phyloP scores from a whole-genome alignment of 2,113 vertebrate species.

The Sciurus niger region DNA sequence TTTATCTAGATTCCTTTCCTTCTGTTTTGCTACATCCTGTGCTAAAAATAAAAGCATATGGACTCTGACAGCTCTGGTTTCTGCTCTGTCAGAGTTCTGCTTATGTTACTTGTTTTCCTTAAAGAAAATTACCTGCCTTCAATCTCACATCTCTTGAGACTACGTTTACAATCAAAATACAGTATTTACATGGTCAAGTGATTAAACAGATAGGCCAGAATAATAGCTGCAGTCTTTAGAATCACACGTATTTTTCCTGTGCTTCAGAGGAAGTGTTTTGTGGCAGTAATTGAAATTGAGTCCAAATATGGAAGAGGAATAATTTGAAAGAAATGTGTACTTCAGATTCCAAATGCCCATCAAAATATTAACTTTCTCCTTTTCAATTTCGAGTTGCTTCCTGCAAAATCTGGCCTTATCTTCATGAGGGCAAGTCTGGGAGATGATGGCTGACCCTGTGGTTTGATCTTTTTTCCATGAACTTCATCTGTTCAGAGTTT shows the following conservation, averaged over 20 bases:
- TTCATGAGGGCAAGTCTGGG: neutral
- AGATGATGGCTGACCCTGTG: neutral
- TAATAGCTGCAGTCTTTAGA: conserved; percentile 37
- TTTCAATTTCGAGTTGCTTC: neutral
- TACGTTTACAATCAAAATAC: conserved; percentile 71
- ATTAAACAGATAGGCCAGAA: conserved; percentile 65
- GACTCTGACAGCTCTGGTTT: conserved; percentile 30
- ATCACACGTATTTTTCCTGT: neutral
- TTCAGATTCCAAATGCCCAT: conserved; percentile 5
- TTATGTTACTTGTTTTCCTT: conserved; percentile 64
- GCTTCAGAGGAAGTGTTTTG: conserved; percentile 37
- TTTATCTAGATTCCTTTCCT: conserved; percentile 78
- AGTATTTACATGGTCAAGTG: conserved; percentile 68
- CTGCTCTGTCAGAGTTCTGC: conserved; percentile 62
- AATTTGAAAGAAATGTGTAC: neutral
- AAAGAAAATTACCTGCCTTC: conserved; percentile 68
- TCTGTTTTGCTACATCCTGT: conserved; percentile 70
- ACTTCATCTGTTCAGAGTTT: neutral
- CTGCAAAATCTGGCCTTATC: neutral
- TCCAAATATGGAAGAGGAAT: neutral
- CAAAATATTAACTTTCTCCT: neutral
- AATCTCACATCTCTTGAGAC: conserved; percentile 56
- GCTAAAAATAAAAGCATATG: conserved; percentile 75
- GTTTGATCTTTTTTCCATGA: neutral
- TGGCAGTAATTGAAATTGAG: conserved; percentile 57